Conservation (phyloP, 1,140 invertebrate species). For the Drosophila nikananu region DNA sequence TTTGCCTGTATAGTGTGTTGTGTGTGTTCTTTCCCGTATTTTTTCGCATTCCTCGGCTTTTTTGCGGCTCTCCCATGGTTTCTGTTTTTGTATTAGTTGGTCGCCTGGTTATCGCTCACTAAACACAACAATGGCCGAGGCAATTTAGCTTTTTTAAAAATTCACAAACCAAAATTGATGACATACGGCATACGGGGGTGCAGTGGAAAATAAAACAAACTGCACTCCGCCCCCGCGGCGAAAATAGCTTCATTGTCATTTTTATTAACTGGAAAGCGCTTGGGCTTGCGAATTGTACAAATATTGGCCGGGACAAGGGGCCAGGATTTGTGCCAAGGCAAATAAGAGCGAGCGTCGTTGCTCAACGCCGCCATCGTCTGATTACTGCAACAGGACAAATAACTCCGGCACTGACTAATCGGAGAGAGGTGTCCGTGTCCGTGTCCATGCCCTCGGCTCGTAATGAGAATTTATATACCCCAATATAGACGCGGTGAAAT, state of each 20-base stretch:
- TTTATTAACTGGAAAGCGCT: slow-evolving; percentile 75
- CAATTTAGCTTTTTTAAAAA: slow-evolving; percentile 81
- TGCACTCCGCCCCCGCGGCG: slow-evolving; percentile 20
- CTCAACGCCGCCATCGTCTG: slow-evolving; percentile 44
- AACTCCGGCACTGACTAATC: slow-evolving; percentile 68
- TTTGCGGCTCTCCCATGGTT: slow-evolving; percentile 7
- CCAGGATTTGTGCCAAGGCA: slow-evolving; percentile 74
- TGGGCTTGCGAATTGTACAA: slow-evolving; percentile 77
- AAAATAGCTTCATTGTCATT: slow-evolving; percentile 76
- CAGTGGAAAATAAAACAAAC: slow-evolving; percentile 17
- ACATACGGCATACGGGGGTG: slow-evolving; percentile 35
- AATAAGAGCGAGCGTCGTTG: slow-evolving; percentile 52
- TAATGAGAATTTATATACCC: slow-evolving; percentile 68
- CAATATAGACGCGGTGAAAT: slow-evolving; percentile 28
- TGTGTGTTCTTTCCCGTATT: slow-evolving; percentile 25
- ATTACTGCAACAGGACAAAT: slow-evolving; percentile 75
- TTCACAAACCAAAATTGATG: slow-evolving; percentile 78
- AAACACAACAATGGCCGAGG: slow-evolving; percentile 78
- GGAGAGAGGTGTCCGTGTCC: slow-evolving; percentile 44
- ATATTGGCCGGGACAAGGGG: slow-evolving; percentile 62
- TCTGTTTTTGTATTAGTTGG: slow-evolving; percentile 57
- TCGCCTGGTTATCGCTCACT: slow-evolving; percentile 68
- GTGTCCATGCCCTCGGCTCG: slow-evolving; percentile 36
- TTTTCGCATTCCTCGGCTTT: slow-evolving; percentile 36
- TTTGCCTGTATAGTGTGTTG: slow-evolving; percentile 3